Evolutionary conservation across 2,113 vertebrate genomes (phyloP).

Genomic region (Emydocephalus ijimae): DNA sequence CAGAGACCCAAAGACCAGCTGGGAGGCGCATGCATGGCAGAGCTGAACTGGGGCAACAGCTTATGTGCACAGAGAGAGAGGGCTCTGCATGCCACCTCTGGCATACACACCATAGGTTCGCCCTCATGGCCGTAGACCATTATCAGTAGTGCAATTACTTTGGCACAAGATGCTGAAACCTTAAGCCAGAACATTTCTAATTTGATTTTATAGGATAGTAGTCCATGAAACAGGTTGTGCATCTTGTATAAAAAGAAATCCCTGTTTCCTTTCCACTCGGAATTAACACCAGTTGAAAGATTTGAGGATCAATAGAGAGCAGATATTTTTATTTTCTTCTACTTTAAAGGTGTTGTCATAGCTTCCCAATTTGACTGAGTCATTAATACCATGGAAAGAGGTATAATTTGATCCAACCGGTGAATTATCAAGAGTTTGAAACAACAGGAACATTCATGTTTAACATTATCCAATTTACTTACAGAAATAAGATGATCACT

Average conservation of each 20-base stretch:
- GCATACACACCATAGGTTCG: no score
- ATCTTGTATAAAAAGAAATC: neutral
- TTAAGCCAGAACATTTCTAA: neutral
- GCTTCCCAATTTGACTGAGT: neutral
- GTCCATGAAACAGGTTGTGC: neutral
- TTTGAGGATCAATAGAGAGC: neutral
- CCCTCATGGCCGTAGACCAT: neutral
- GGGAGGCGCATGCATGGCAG: no score
- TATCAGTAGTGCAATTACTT: neutral
- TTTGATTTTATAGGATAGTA: neutral
- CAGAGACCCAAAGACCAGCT: no score
- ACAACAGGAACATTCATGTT: neutral
- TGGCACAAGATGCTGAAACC: neutral
- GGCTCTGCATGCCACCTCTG: no score
- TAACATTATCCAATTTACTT: neutral
- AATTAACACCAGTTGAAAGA: neutral
- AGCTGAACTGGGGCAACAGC: no score
- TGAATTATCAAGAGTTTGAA: neutral
- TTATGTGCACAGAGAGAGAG: no score
- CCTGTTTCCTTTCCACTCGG: neutral
- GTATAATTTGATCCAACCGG: no score
- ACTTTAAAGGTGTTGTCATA: neutral
- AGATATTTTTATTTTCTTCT: neutral
- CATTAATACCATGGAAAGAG: neutral
- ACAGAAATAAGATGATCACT: neutral